These are phyloP conservation scores for Geotrypetes seraphini DNA, from an alignment of 2,797 vertebrate species.

Conservation along the genomic window DNA sequence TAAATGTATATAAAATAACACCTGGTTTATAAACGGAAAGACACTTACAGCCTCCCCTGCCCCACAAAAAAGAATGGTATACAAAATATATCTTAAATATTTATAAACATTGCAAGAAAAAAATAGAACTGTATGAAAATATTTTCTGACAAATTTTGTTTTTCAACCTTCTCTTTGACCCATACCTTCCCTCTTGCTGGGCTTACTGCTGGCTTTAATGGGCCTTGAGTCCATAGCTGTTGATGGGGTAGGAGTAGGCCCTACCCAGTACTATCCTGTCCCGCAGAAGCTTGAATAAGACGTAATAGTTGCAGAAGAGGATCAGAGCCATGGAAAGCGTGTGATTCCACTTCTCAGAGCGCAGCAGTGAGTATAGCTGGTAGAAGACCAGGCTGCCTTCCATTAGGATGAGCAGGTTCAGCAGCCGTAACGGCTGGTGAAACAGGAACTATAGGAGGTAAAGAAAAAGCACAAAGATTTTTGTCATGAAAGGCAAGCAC, in stretches of 20 bases:
- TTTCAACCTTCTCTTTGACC: slow-evolving; percentile 31
- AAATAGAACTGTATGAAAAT: slow-evolving; percentile 99
- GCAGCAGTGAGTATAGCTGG: slow-evolving; percentile 94
- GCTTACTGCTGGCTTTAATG: slow-evolving; percentile 51
- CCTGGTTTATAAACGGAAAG: slow-evolving; percentile 45
- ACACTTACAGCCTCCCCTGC: slow-evolving; percentile 52
- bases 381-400: slow-evolving; percentile 92
- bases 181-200: not conserved
- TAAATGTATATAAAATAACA: slow-evolving; percentile 32
- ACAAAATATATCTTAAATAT: slow-evolving; percentile 99
- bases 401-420: slow-evolving; percentile 92
- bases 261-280: slow-evolving; percentile 94
- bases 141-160: slow-evolving; percentile 63
- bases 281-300: slow-evolving; percentile 95
- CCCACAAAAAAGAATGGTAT: slow-evolving; percentile 78
- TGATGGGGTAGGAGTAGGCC: slow-evolving; percentile 84
- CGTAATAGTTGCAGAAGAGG: slow-evolving; percentile 97
- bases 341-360: slow-evolving; percentile 97
- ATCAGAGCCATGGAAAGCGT: slow-evolving; percentile 94
- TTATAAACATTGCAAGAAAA: slow-evolving; percentile 98
- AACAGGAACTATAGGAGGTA: slow-evolving; percentile 84
- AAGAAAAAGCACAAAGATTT: too few relatives aligned
- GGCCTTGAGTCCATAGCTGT: slow-evolving; percentile 76
- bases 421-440: slow-evolving; percentile 94
- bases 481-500: too few relatives aligned